Conservation (phyloP, 2,113 vertebrate species). For the Myiagra hebetior region DNA sequence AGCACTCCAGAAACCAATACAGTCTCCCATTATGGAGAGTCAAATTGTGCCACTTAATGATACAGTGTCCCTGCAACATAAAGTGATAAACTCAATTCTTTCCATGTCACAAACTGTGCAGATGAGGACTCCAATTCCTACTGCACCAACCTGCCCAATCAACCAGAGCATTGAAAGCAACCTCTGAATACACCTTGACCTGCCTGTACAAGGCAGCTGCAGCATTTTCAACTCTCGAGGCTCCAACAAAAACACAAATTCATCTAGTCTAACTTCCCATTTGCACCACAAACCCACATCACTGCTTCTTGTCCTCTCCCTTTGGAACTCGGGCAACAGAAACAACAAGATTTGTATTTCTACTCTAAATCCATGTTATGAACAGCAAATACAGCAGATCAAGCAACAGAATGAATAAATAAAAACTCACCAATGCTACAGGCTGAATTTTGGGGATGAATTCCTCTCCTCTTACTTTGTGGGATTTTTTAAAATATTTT, state of each 20-base stretch:
- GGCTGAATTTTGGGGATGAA: neutral
- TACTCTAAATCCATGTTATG: neutral
- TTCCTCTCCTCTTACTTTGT: neutral
- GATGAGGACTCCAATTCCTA: rapidly evolving
- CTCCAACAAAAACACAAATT: neutral
- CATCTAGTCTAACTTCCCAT: neutral
- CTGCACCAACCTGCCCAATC: neutral
- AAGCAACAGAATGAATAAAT: neutral
- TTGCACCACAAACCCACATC: neutral
- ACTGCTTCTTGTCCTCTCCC: neutral
- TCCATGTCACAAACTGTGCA: rapidly evolving
- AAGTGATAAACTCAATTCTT: neutral
- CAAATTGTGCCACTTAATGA: neutral
- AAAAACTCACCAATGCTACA: neutral
- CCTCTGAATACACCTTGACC: neutral
- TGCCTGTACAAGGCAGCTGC: neutral
- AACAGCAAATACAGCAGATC: neutral
- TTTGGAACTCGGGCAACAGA: neutral
- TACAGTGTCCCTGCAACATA: rapidly evolving
- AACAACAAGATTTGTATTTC: neutral
- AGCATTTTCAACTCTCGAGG: neutral
- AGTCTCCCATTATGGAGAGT: rapidly evolving
- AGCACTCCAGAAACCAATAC: neutral
- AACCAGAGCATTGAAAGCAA: neutral
- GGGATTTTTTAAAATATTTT: neutral